Conservation (phyloP, 2,797 vertebrate genomes). For the Sebastes variabilis region DNA sequence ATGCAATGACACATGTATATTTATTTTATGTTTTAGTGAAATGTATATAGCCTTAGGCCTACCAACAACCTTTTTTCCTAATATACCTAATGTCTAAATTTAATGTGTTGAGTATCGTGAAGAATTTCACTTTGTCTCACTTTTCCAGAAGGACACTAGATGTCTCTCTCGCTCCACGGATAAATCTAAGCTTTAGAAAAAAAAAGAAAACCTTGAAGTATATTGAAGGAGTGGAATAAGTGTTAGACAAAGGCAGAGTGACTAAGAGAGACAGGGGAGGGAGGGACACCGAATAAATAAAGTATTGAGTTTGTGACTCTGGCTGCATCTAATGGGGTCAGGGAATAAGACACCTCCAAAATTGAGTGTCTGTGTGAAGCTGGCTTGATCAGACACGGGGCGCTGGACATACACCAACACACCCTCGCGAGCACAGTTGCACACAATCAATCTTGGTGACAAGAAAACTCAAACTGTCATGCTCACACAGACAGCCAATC, state of each 20-base stretch:
- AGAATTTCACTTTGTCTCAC: background rate
- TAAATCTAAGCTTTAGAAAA: constrained; percentile 40
- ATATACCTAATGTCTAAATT: background rate
- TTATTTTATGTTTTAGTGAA: background rate
- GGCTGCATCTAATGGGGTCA: constrained; percentile 81
- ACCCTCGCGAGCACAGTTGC: constrained; percentile 49
- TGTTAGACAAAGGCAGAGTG: constrained; percentile 67
- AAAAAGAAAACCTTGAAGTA: constrained; percentile 18
- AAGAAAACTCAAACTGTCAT: constrained; percentile 70
- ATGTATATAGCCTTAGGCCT: background rate
- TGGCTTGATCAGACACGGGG: constrained; percentile 74
- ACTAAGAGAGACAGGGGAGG: constrained; percentile 57
- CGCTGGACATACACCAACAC: constrained; percentile 57
- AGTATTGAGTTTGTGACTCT: constrained; percentile 81
- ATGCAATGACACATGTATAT: background rate
- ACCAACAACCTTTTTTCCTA: background rate
- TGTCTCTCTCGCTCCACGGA: constrained; percentile 86
- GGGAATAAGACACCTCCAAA: constrained; percentile 80
- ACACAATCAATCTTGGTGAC: constrained; percentile 76
- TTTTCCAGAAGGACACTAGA: constrained; percentile 74
- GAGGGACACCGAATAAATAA: constrained; percentile 77
- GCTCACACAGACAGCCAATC: constrained; percentile 64
- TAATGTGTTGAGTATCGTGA: background rate
- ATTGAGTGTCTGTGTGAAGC: constrained; percentile 80
- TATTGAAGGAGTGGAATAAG: constrained; percentile 59